Conservation (phyloP, 2,113 vertebrate species). For the Spea bombifrons region DNA sequence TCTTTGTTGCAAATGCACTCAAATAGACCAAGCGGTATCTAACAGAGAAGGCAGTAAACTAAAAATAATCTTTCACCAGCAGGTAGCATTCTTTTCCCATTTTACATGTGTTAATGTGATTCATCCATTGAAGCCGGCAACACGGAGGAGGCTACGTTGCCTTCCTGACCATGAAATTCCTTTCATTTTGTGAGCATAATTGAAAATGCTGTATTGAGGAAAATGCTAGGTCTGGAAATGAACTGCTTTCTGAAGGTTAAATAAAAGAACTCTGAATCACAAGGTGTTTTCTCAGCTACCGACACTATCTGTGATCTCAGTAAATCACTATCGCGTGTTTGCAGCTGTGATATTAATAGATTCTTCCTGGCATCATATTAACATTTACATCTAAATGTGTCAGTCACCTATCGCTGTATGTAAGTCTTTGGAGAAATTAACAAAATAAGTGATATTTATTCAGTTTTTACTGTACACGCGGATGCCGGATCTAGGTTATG, state of each 20-base stretch:
- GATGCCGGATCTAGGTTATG: too few species aligned
- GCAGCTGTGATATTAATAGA: conserved; percentile 27
- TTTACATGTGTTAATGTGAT: neutral
- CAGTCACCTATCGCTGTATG: too few species aligned
- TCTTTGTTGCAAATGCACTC: neutral
- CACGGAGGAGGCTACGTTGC: neutral
- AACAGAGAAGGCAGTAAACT: neutral
- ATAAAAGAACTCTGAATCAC: conserved; percentile 31
- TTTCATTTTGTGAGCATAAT: neutral
- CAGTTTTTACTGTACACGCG: too few species aligned
- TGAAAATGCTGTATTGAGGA: conserved; percentile 2
- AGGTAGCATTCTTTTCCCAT: neutral
- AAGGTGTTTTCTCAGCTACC: conserved; percentile 31
- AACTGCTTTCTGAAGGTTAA: conserved; percentile 15
- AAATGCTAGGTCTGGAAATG: conserved; percentile 6
- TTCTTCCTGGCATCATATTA: neutral
- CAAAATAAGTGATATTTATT: too few species aligned
- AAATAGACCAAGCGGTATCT: neutral
- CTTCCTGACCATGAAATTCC: conserved; percentile 25
- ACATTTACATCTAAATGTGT: too few species aligned
- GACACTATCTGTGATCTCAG: conserved; percentile 25
- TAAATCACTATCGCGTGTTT: conserved; percentile 28
- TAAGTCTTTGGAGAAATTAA: too few species aligned
- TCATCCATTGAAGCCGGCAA: conserved; percentile 5
- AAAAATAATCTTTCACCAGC: neutral